These are phyloP conservation scores for Netelia virgata DNA, from an alignment of 2,888 invertebrate species.

Conservation along the genomic window DNA sequence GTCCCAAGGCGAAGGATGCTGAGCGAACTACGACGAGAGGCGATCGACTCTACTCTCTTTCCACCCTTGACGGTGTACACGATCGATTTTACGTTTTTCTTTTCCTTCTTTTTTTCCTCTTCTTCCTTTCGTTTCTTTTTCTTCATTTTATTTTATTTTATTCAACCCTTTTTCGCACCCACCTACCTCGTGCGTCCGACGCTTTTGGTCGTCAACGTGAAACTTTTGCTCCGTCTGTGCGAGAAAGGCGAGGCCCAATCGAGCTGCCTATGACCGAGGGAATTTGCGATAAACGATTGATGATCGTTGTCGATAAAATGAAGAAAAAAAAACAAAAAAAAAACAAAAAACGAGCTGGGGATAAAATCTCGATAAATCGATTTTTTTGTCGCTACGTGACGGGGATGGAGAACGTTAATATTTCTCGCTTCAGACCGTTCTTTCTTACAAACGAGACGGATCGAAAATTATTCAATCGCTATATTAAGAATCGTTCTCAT, in stretches of 20 bases:
- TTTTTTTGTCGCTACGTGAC: neutral
- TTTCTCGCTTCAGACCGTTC: too few species aligned
- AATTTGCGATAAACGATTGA: constrained; percentile 24
- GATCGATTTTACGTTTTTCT: constrained; percentile 61
- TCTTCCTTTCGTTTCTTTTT: constrained; percentile 42
- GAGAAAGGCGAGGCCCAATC: neutral
- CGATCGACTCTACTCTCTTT: constrained; percentile 58
- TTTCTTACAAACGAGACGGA: too few species aligned
- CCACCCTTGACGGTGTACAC: constrained; percentile 44
- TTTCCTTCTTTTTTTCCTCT: constrained; percentile 46
- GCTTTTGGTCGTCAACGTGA: constrained; percentile 14
- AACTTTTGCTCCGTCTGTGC: constrained; percentile 4
- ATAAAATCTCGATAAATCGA: neutral
- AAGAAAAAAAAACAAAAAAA: neutral
- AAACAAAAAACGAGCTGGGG: neutral
- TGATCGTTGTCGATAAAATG: neutral
- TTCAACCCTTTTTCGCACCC: constrained; percentile 35
- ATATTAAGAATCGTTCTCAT: too few species aligned
- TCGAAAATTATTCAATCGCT: too few species aligned
- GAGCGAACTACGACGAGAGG: constrained; percentile 53
- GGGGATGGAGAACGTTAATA: too few species aligned
- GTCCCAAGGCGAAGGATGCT: constrained; percentile 61
- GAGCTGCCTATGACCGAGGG: constrained; percentile 7
- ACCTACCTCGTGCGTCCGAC: neutral
- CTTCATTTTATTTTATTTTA: constrained; percentile 44